Conservation (phyloP, 2,797 vertebrate species). For the Rhyacichthys aspro region DNA sequence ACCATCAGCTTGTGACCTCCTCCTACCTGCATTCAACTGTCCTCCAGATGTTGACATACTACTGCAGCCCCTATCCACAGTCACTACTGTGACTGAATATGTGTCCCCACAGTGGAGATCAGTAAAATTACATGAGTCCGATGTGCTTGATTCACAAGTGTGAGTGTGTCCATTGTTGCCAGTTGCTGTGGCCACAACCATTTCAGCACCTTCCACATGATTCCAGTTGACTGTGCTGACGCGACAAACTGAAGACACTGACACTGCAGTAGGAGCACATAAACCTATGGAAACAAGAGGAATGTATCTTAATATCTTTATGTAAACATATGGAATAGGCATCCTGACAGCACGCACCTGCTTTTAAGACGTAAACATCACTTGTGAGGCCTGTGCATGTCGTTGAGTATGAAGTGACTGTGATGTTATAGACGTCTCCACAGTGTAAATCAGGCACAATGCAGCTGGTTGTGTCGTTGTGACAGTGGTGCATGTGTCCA, state of each 20-base stretch:
- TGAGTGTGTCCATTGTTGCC: constrained; percentile 54
- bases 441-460: constrained; percentile 70
- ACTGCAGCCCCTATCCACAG: constrained; percentile 62
- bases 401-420: constrained; percentile 64
- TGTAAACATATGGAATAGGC: neutral
- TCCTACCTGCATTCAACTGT: constrained; percentile 63
- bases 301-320: too few species aligned
- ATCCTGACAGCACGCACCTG: constrained; percentile 61
- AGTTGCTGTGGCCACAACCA: constrained; percentile 61
- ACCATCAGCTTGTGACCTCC: neutral
- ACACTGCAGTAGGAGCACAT: constrained; percentile 70
- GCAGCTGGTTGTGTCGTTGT: constrained; percentile 62
- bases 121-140: constrained; percentile 65
- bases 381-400: constrained; percentile 66
- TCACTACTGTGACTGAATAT: constrained; percentile 64
- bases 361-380: constrained; percentile 45
- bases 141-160: constrained; percentile 63
- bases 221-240: constrained; percentile 67
- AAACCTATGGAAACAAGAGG: constrained; percentile 62
- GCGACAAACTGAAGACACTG: constrained; percentile 54
- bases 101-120: constrained; percentile 68
- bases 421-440: constrained; percentile 70
- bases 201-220: constrained; percentile 48
- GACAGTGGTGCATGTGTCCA: constrained; percentile 55
- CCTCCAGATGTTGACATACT: constrained; percentile 53